Base-by-base conservation (phyloP, 2,797 vertebrate genomes). In the Sebastes vulpes region DNA sequence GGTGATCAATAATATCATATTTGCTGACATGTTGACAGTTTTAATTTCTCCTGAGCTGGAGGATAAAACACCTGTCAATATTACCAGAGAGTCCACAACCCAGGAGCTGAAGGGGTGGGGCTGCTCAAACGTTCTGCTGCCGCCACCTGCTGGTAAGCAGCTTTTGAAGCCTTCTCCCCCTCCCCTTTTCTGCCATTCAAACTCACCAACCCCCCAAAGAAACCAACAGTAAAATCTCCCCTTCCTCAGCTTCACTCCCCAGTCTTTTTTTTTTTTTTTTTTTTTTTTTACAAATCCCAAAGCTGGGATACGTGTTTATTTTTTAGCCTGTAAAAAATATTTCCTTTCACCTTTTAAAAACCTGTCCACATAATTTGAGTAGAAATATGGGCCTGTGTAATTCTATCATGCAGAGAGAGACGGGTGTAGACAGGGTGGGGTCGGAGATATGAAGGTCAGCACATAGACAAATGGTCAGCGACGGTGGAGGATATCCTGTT, bases 141-240 rank as follows among this genome's bases (percentile, higher is more conserved):
- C 96, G 96, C 96, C 96, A 96, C 96, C 96, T 97, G 96, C 96
- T 97, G 96, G 96, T 95, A 95, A 94, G 92, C 94, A 91, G 94
- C 96, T 95, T 96, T 96, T 96, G 95, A 96, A 95, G 86, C 90
- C 83, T 16, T 67, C 79, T 84, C 75, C 73, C 61, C 58, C 87
- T 71, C 75, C 91, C 90, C 88, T 84, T 64, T 82, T 81, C 92
- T 95, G 92, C 93, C 92, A 93, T 93, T 95, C 95, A 95, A 94
- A 92, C 91, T 61, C 83, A 52, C 87, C 92, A 89, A 79, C 84
- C 82, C 85, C 83, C 75, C 86, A 85, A 86, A 87, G 84, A 83
- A 93, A 89, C 87, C 87, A 90, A 84, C 89, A 91, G 86, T 85
- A 90, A 89, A 91, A 91, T 78, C 65, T 82, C 84, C 83, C 72